Evolutionary conservation across 1,140 invertebrate species (phyloP).

Genomic region (Limonius californicus): DNA sequence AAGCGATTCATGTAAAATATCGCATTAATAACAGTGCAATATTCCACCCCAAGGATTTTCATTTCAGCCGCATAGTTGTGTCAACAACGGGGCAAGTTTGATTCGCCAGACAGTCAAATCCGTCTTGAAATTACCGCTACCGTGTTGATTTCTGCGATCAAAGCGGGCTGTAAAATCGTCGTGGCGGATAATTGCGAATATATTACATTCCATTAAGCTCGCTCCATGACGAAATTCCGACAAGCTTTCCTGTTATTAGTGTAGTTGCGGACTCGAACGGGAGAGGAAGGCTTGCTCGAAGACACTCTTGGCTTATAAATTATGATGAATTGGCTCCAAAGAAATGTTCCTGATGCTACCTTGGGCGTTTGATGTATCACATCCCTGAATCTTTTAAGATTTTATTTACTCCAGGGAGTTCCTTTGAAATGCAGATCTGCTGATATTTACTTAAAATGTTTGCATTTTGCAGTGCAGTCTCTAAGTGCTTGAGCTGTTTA

Average conservation of each 20-base stretch:
- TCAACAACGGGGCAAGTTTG: neutral
- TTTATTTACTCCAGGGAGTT: too few relatives aligned
- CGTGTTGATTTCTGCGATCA: conserved; percentile 24
- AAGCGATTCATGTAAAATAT: neutral
- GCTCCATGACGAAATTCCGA: conserved; percentile 19
- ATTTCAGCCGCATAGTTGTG: neutral
- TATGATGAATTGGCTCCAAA: conserved; percentile 2
- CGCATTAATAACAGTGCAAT: neutral
- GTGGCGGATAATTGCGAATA: conserved; percentile 25
- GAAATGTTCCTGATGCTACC: too few relatives aligned
- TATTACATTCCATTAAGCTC: conserved; percentile 27
- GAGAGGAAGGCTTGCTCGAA: neutral
- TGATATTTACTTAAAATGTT: too few relatives aligned
- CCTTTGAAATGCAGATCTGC: too few relatives aligned
- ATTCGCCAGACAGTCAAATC: neutral
- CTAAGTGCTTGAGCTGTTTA: too few relatives aligned
- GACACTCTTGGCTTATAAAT: neutral
- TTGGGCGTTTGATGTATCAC: too few relatives aligned
- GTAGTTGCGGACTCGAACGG: neutral
- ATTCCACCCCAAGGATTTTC: neutral
- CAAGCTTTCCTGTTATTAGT: conserved; percentile 8
- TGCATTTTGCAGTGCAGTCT: too few relatives aligned
- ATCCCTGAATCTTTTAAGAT: too few relatives aligned
- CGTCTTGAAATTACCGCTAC: conserved; percentile 10
- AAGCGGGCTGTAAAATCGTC: conserved; percentile 24